These are phyloP conservation scores for Sterrhoptilus dennistouni DNA, from an alignment of 2,113 vertebrate species.

Conservation along the genomic window DNA sequence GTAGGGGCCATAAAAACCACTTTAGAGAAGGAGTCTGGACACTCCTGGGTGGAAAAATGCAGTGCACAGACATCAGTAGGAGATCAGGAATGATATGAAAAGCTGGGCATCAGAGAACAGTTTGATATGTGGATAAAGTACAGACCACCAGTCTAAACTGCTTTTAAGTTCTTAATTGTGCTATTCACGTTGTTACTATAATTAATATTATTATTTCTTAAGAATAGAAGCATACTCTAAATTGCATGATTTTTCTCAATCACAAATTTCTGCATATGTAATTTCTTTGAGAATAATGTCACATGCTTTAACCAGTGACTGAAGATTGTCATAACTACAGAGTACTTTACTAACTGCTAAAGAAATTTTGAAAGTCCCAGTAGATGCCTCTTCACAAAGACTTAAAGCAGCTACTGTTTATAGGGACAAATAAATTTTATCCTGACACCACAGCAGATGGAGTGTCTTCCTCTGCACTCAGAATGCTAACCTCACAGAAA, in stretches of 20 bases:
- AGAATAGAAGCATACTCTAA: neutral
- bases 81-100: neutral
- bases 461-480: neutral
- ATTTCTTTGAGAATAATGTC: neutral
- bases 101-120: neutral
- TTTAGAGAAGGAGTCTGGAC: neutral
- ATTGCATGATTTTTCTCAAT: neutral
- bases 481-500: neutral
- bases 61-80: neutral
- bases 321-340: neutral
- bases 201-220: neutral
- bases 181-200: neutral
- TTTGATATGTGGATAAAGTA: neutral
- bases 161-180: neutral
- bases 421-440: neutral
- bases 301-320: neutral
- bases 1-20: neutral
- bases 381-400: neutral
- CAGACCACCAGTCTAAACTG: neutral
- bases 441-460: neutral
- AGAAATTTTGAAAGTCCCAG: neutral
- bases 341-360: neutral
- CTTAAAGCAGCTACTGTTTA: neutral
- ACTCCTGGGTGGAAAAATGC: neutral
- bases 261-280: neutral